Evolutionary conservation across 1,140 invertebrate genomes (phyloP), one percentile per base, ranked within the genome.

Genomic region (Halictus rubicundus): DNA sequence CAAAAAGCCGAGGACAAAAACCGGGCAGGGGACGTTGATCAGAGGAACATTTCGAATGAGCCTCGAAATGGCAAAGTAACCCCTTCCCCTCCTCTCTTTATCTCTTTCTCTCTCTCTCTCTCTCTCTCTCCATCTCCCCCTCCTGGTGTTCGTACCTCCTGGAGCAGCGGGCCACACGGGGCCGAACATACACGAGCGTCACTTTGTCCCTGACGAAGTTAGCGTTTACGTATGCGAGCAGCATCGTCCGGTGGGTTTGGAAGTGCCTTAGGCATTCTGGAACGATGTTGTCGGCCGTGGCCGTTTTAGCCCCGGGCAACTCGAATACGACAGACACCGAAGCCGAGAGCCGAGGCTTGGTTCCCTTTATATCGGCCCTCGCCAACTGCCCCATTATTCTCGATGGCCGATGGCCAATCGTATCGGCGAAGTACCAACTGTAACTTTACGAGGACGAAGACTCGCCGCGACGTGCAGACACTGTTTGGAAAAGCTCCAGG

Each of bases 241-340:
- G 81, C 86, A 85, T 87, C 83, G 88, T 82, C 76, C 87, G 79
- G 80, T 86, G 88, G 89, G 83, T 89, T 88, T 87, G 83, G 83
- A 89, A 88, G 71, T 49, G 86, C 89, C 78, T 27, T n/a, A 5
- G 87, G 90, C 86, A 69, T 83, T 85, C 85, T 87, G 84, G 88
- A 91, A 90, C 85, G 88, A 91, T 89, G 89, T 91, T 90, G 89
- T 89, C 88, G 90, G 89, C 90, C 90, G 87, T 90, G 91, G 89
- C 87, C 86, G 89, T 82, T 87, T 86, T 84, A 23, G 86, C 90
- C 86, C 27, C 68, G 10, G 88, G 84, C 85, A 74, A 42, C 85
- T 87, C 81, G 73, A 87, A 88, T 86, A 87, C 82, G 87, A 87
- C 87, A 86, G 82, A 84, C 71, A 85, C 71, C 68, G 71, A 65